A percentile compares a stretch with the other conserved stretches of the same genome.
Conservation (phyloP, 2,797 vertebrate species). For the Cossypha heuglini region DNA sequence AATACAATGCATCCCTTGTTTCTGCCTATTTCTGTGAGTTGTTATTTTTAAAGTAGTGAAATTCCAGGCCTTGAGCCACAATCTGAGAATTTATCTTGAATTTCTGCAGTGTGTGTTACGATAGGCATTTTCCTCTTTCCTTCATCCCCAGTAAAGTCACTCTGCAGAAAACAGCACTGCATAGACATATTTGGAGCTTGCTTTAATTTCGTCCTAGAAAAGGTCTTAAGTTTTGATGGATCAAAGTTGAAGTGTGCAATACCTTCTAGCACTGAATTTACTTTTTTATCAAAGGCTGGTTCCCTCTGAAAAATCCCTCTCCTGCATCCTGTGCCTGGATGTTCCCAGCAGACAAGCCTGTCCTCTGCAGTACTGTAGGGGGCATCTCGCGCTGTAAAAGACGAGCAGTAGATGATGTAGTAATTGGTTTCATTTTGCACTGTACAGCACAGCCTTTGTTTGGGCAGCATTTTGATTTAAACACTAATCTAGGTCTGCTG, state of each 20-base stretch:
- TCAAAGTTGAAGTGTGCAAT: background rate
- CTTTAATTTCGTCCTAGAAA: background rate
- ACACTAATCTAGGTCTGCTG: conserved; percentile 49
- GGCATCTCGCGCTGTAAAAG: conserved; percentile 57
- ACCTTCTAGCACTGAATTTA: conserved; percentile 13
- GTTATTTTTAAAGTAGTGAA: background rate
- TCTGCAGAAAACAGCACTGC: background rate
- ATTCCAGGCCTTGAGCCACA: background rate
- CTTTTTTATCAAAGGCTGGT: background rate
- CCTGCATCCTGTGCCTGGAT: background rate
- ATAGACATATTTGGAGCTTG: background rate
- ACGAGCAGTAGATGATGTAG: conserved; percentile 6
- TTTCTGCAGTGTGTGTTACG: background rate
- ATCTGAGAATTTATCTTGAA: background rate
- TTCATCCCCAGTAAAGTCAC: background rate
- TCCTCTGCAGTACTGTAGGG: conserved; percentile 52
- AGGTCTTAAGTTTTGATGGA: background rate
- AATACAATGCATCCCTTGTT: background rate
- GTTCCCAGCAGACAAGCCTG: background rate
- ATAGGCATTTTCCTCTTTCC: background rate
- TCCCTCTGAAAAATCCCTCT: conserved; percentile 7
- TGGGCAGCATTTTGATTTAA: conserved; percentile 68
- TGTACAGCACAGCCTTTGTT: conserved; percentile 56
- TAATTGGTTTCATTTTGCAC: conserved; percentile 64
- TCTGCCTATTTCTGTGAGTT: background rate